Evolutionary conservation across 1,140 invertebrate species (phyloP).

Genomic region (Geopemphigus sp.): DNA sequence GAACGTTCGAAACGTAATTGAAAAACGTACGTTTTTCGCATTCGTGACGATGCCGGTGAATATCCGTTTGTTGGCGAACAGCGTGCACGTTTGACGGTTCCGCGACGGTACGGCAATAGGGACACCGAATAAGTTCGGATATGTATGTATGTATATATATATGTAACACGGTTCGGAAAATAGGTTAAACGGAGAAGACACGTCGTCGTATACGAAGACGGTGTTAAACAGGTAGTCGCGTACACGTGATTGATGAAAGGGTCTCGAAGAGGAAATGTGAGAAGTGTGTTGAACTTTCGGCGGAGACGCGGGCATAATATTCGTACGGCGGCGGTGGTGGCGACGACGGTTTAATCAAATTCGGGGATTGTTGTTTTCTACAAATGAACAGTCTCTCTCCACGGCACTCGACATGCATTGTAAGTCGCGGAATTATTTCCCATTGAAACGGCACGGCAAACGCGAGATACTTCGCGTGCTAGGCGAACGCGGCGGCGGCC

Average conservation of each 20-base stretch:
- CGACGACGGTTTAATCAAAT: conserved; percentile 22
- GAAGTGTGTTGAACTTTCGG: not conserved
- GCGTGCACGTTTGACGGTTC: too few relatives aligned
- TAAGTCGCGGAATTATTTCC: conserved; percentile 15
- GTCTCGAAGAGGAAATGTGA: not conserved
- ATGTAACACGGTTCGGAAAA: not conserved
- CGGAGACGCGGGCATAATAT: too few relatives aligned
- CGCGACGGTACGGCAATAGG: too few relatives aligned
- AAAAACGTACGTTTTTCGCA: too few relatives aligned
- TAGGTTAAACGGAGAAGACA: not conserved
- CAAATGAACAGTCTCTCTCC: not conserved
- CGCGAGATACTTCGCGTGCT: not conserved
- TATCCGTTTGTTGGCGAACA: too few relatives aligned
- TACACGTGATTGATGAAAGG: conserved; percentile 26
- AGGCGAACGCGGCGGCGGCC: too few relatives aligned
- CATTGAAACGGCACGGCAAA: not conserved
- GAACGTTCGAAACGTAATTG: too few relatives aligned
- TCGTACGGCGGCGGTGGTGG: not conserved
- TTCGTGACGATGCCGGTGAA: too few relatives aligned
- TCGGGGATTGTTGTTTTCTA: not conserved
- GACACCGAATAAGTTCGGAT: too few relatives aligned
- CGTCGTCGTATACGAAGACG: not conserved
- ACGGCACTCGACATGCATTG: not conserved
- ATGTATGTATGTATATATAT: not conserved
- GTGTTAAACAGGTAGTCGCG: not conserved